Evolutionary conservation across 2,888 invertebrate genomes (phyloP).

Genomic region (Orthosia gracilis): DNA sequence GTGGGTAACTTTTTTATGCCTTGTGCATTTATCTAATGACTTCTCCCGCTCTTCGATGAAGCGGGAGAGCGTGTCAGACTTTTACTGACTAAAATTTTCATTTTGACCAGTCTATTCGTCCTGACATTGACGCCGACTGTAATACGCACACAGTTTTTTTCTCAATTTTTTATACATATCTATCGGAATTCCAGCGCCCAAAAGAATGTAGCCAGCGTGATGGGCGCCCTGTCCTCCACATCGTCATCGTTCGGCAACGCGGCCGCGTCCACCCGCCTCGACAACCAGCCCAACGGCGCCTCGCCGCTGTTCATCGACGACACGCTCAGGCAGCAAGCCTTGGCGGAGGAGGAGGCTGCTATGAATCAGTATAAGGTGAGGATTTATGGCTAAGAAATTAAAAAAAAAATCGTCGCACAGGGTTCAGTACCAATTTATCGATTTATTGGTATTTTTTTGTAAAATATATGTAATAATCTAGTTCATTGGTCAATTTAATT

Average conservation of each 20-base stretch:
- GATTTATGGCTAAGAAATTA: too few relatives aligned
- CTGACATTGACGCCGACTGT: background rate
- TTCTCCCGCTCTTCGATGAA: too few relatives aligned
- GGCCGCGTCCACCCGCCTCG: constrained; percentile 94
- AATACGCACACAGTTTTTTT: background rate
- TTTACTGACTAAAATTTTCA: too few relatives aligned
- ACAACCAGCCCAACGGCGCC: constrained; percentile 92
- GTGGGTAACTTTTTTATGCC: too few relatives aligned
- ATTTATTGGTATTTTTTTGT: too few relatives aligned
- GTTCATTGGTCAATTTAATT: too few relatives aligned
- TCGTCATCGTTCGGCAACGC: constrained; percentile 97
- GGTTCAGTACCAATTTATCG: too few relatives aligned
- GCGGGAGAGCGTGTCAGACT: too few relatives aligned
- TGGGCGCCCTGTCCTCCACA: constrained; percentile 96
- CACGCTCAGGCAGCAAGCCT: constrained; percentile 95
- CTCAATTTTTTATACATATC: background rate
- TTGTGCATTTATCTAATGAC: too few relatives aligned
- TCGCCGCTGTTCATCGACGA: constrained; percentile 93
- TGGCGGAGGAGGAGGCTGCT: constrained; percentile 99
- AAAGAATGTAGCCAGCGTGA: constrained; percentile 97
- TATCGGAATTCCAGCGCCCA: constrained; percentile 92
- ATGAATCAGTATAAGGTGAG: constrained; percentile 98
- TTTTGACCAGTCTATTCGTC: too few relatives aligned
- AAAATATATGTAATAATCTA: too few relatives aligned
- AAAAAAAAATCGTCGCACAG: too few relatives aligned